Percentiles rank a stretch among this genome's conserved stretches.
Evolutionary conservation across 1,140 invertebrate genomes (phyloP).

Genomic region (Aphelenchoides avenae): DNA sequence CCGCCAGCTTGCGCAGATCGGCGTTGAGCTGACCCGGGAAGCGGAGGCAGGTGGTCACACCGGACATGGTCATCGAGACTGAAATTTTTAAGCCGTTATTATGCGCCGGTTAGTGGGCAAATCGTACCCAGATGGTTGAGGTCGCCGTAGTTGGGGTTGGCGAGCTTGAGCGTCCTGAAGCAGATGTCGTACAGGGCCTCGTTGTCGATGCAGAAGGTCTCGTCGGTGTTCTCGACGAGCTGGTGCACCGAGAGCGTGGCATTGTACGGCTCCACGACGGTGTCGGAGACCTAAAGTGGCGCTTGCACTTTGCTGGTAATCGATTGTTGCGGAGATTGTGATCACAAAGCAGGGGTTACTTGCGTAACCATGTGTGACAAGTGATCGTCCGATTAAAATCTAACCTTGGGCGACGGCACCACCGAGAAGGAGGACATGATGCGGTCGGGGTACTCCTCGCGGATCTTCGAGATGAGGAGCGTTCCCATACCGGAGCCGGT

Average conservation of each 20-base stretch:
- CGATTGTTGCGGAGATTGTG: background rate
- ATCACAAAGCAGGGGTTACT: background rate
- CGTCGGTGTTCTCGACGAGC: slow-evolving; percentile 70
- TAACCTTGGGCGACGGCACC: slow-evolving; percentile 75
- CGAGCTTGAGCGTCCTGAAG: slow-evolving; percentile 71
- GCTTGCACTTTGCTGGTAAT: background rate
- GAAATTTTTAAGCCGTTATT: slow-evolving; percentile 4
- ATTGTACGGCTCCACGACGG: slow-evolving; percentile 74
- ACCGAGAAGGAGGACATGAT: slow-evolving; percentile 82
- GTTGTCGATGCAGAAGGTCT: slow-evolving; percentile 67
- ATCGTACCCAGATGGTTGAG: slow-evolving; percentile 68
- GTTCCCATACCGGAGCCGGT: slow-evolving; percentile 67
- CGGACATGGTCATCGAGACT: slow-evolving; percentile 74
- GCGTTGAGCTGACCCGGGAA: slow-evolving; percentile 68
- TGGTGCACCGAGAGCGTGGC: slow-evolving; percentile 70
- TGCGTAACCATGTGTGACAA: background rate
- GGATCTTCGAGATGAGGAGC: slow-evolving; percentile 65
- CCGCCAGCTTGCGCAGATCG: slow-evolving; percentile 84
- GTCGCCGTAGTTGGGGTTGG: slow-evolving; percentile 74
- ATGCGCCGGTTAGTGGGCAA: background rate
- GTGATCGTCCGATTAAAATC: background rate
- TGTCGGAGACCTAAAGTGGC: slow-evolving; percentile 66
- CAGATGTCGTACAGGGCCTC: slow-evolving; percentile 77
- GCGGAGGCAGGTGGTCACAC: slow-evolving; percentile 70
- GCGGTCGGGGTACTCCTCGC: slow-evolving; percentile 68